These are phyloP conservation scores for Laticauda colubrina DNA, from an alignment of 2,113 vertebrate species.

Conservation along the genomic window DNA sequence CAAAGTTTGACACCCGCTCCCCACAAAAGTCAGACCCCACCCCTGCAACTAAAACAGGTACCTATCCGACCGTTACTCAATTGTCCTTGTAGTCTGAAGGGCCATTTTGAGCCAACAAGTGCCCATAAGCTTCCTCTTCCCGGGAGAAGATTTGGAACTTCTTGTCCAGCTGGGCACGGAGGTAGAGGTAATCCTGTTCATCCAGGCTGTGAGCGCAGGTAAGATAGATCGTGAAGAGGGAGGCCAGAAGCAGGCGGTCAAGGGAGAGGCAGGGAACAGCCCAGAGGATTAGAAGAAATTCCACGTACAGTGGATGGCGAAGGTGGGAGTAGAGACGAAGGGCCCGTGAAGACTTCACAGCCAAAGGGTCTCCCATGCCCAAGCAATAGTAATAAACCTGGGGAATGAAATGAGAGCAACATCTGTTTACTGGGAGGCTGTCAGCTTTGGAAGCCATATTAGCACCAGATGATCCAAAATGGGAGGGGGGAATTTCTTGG, in stretches of 20 bases:
- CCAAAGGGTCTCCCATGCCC: slow-evolving; percentile 80
- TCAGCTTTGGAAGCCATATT: too few species aligned
- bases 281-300: slow-evolving; percentile 84
- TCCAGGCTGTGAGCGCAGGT: slow-evolving; percentile 82
- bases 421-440: not conserved
- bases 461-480: too few species aligned
- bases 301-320: slow-evolving; percentile 85
- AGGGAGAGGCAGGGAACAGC: slow-evolving; percentile 79
- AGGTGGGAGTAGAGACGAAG: slow-evolving; percentile 83
- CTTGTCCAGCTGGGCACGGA: slow-evolving; percentile 75
- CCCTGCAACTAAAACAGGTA: not conserved
- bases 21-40: not conserved
- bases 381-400: slow-evolving; percentile 87
- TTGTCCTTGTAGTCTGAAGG: slow-evolving; percentile 1
- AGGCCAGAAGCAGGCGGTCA: slow-evolving; percentile 81
- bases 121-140: slow-evolving; percentile 45
- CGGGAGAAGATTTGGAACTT: slow-evolving; percentile 76
- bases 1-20: not conserved
- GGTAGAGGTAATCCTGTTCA: slow-evolving; percentile 81
- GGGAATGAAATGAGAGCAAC: not conserved
- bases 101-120: not conserved
- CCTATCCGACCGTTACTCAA: not conserved
- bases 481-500: too few species aligned
- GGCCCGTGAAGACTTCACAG: slow-evolving; percentile 74
- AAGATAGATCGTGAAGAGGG: slow-evolving; percentile 77